Conservation (phyloP, 2,113 vertebrate species). For the Vicugna pacos region DNA sequence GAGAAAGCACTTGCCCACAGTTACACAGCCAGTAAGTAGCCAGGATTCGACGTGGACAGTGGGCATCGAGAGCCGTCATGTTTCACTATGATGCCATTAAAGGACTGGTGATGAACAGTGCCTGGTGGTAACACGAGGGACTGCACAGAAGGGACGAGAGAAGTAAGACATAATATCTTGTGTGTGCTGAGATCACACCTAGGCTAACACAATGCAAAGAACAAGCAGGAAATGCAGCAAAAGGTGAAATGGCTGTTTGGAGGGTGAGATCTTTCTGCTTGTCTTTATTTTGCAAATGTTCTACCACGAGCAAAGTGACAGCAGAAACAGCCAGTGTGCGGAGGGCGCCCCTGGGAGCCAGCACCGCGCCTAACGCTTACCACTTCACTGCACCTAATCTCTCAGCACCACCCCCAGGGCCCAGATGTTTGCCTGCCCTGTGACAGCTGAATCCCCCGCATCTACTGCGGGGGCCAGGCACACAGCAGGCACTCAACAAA, state of each 20-base stretch:
- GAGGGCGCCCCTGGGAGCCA: background rate
- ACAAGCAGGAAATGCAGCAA: background rate
- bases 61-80: background rate
- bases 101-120: background rate
- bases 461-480: background rate
- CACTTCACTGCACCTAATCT: background rate
- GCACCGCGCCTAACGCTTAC: fast-evolving
- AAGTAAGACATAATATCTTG: fast-evolving
- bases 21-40: background rate
- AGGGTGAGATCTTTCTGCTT: background rate
- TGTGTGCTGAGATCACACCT: background rate
- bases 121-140: fast-evolving
- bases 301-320: background rate
- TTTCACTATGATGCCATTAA: background rate
- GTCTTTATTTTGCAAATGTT: background rate
- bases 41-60: background rate
- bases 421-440: background rate
- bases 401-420: background rate
- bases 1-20: background rate
- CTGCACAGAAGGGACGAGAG: background rate
- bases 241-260: background rate
- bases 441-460: background rate
- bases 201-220: background rate
- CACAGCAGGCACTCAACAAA: fast-evolving
- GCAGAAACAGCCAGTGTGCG: fast-evolving